These are phyloP conservation scores for Archilochus colubris DNA, from an alignment of 2,113 vertebrate genomes.

Conservation along the genomic window DNA sequence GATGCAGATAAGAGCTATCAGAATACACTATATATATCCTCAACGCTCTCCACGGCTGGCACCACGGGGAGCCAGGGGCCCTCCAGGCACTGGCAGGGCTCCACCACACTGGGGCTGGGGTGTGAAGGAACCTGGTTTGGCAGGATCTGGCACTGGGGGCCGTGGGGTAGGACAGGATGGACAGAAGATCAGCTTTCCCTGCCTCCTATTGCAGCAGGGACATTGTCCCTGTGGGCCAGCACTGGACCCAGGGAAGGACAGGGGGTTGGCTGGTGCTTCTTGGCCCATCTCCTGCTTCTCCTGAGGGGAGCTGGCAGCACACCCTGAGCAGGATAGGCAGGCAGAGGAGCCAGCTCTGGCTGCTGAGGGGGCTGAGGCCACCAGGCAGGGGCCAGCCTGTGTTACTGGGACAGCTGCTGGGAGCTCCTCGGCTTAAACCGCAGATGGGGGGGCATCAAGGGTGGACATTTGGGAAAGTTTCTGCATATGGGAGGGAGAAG, in stretches of 20 bases:
- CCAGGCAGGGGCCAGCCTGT: neutral
- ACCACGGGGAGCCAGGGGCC: neutral
- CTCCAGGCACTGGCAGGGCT: neutral
- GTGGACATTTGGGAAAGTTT: neutral
- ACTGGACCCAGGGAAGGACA: neutral
- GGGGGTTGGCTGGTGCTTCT: neutral
- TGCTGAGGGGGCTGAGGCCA: neutral
- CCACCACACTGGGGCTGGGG: fast-evolving
- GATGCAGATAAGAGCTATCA: constrained; percentile 5
- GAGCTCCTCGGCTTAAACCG: neutral
- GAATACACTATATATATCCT: neutral
- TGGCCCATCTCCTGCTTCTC: neutral
- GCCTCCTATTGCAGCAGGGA: neutral
- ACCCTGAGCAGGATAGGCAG: neutral
- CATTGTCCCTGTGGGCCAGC: neutral
- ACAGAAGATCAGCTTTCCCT: neutral
- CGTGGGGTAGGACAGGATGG: neutral
- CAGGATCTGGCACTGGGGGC: neutral
- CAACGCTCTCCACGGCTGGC: neutral
- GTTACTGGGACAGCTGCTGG: constrained; percentile 37
- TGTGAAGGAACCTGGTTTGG: neutral
- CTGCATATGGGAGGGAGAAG: neutral
- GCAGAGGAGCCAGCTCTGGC: neutral
- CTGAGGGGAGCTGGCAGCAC: neutral
- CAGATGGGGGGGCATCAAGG: neutral